Evolutionary conservation across 1,140 invertebrate genomes (phyloP).

Genomic region (Berghia stephanieae): DNA sequence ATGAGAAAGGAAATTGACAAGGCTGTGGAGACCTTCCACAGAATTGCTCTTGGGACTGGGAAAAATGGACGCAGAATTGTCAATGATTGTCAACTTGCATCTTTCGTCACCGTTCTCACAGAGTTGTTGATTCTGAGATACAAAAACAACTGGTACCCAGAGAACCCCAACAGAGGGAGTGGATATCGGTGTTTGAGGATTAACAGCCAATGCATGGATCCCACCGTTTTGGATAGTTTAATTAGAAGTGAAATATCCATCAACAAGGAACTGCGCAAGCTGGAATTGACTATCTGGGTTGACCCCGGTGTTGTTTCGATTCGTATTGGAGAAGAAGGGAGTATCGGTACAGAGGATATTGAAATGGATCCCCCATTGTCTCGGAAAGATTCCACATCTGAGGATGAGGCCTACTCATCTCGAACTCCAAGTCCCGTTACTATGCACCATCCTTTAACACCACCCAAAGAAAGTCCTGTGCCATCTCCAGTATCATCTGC

Average conservation of each 20-base stretch:
- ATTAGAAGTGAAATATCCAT: background rate
- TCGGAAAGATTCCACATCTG: background rate
- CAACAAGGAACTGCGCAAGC: background rate
- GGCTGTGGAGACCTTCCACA: constrained; percentile 31
- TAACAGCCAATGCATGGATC: constrained; percentile 25
- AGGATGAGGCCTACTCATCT: constrained; percentile 22
- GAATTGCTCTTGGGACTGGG: constrained; percentile 26
- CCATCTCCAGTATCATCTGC: no score
- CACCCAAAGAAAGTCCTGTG: no score
- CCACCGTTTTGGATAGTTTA: constrained; percentile 17
- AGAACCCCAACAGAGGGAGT: constrained; percentile 25
- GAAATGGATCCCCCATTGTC: constrained; percentile 1
- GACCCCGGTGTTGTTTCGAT: constrained; percentile 32
- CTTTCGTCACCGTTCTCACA: constrained; percentile 23
- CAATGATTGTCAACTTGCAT: constrained; percentile 9
- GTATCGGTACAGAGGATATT: constrained; percentile 26
- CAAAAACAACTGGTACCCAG: constrained; percentile 27
- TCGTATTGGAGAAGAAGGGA: constrained; percentile 30
- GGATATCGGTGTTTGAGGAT: constrained; percentile 26
- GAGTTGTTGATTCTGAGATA: constrained; percentile 18
- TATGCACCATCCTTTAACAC: no score
- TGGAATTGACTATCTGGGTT: constrained; percentile 31
- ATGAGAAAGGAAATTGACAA: constrained; percentile 26
- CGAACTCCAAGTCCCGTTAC: constrained; percentile 18
- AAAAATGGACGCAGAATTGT: constrained; percentile 8